These are phyloP conservation scores for Lithobates sylvaticus DNA, from an alignment of 2,797 vertebrate genomes.

Conservation along the genomic window DNA sequence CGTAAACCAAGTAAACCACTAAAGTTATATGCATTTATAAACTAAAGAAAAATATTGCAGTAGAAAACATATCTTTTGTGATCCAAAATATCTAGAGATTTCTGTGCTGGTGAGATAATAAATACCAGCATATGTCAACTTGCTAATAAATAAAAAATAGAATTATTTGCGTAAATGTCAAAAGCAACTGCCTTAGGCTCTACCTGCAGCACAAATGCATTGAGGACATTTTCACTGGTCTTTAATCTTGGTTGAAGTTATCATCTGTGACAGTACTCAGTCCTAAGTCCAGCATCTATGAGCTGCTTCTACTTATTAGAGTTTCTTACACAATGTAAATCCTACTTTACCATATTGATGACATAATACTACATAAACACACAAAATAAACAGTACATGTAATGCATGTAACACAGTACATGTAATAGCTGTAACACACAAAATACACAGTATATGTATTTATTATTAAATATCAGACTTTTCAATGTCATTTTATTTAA, in stretches of 20 bases:
- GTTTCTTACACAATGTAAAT: constrained; percentile 12
- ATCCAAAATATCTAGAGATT: not conserved
- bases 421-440: too few relatives aligned
- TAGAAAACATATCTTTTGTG: too few relatives aligned
- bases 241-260: constrained; percentile 35
- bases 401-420: too few relatives aligned
- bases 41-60: too few relatives aligned
- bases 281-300: not conserved
- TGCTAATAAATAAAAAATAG: constrained; percentile 14
- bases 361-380: too few relatives aligned
- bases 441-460: too few relatives aligned
- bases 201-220: constrained; percentile 21
- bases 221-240: constrained; percentile 3
- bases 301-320: not conserved
- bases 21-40: too few relatives aligned
- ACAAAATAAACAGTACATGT: too few relatives aligned
- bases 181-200: constrained; percentile 18
- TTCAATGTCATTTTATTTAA: too few relatives aligned
- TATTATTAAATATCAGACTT: too few relatives aligned
- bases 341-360: not conserved
- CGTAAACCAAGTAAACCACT: too few relatives aligned
- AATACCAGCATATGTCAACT: not conserved
- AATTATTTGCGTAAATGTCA: constrained; percentile 39
- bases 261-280: constrained; percentile 3
- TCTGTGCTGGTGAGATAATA: not conserved